Evolutionary conservation across 2,113 vertebrate species (phyloP).

Genomic region (Colius striatus): DNA sequence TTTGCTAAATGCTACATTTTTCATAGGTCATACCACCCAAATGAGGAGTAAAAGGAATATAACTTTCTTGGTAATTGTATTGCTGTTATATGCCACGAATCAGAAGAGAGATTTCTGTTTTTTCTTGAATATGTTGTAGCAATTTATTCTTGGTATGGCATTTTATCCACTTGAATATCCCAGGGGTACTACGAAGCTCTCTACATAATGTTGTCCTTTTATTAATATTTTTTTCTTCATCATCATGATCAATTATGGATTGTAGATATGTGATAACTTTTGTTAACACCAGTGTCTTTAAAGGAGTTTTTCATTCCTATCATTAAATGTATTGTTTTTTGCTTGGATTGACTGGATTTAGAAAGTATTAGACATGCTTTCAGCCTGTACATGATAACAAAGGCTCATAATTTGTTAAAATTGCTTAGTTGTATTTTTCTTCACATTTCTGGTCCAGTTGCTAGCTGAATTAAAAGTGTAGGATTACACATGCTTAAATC

Average conservation of each 20-base stretch:
- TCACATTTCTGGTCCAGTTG: not conserved
- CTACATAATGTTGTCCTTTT: not conserved
- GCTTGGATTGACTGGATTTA: not conserved
- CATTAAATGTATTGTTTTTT: not conserved
- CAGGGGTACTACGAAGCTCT: not conserved
- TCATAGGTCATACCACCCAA: not conserved
- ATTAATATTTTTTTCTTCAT: not conserved
- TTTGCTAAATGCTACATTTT: not conserved
- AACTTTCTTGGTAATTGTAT: not conserved
- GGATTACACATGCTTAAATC: not conserved
- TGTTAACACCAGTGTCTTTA: not conserved
- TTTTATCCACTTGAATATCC: not conserved
- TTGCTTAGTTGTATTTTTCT: not conserved
- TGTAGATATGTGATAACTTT: not conserved
- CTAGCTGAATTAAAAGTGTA: not conserved
- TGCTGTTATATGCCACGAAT: not conserved
- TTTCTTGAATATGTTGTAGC: not conserved
- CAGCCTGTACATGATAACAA: not conserved
- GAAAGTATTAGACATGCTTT: not conserved
- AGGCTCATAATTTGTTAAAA: not conserved
- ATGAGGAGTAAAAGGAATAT: not conserved
- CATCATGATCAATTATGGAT: not conserved
- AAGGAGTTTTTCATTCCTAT: not conserved
- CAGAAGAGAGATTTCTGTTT: not conserved
- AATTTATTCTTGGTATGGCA: not conserved